Evolutionary conservation across 2,113 vertebrate genomes (phyloP).

Genomic region (Egretta garzetta): DNA sequence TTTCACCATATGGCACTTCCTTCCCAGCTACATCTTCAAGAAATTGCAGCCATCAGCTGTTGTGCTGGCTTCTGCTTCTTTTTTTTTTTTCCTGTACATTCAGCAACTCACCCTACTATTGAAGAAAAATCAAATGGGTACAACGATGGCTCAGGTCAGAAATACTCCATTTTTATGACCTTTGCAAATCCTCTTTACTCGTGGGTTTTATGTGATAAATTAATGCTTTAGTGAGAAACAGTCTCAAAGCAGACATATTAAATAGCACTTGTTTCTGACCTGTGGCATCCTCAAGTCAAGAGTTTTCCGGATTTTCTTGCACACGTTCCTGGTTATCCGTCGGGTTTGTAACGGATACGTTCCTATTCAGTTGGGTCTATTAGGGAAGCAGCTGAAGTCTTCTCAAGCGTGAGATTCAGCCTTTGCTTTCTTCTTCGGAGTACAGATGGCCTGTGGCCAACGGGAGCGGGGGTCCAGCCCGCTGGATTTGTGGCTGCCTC

Average conservation of each 20-base stretch:
- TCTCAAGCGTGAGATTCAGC: not conserved
- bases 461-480: not conserved
- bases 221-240: not conserved
- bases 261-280: not conserved
- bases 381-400: not conserved
- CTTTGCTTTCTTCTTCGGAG: not conserved
- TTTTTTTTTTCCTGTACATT: not conserved
- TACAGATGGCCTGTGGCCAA: rapidly evolving
- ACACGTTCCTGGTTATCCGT: rapidly evolving
- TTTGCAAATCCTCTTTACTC: slow-evolving; percentile 26
- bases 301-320: not conserved
- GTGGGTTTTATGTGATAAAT: not conserved
- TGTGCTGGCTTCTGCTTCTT: not conserved
- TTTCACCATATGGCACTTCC: not conserved
- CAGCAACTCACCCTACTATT: not conserved
- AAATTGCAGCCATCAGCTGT: not conserved
- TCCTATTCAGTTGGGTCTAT: not conserved
- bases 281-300: not conserved
- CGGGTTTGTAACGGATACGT: rapidly evolving
- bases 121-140: not conserved
- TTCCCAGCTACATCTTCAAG: not conserved
- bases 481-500: rapidly evolving
- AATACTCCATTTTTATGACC: not conserved
- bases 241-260: not conserved
- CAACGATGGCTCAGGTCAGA: not conserved